Percentiles rank a stretch among this genome's conserved stretches.
phyloP scores from a whole-genome alignment of 2,888 invertebrate genomes.

The Acanthopleura granulata region DNA sequence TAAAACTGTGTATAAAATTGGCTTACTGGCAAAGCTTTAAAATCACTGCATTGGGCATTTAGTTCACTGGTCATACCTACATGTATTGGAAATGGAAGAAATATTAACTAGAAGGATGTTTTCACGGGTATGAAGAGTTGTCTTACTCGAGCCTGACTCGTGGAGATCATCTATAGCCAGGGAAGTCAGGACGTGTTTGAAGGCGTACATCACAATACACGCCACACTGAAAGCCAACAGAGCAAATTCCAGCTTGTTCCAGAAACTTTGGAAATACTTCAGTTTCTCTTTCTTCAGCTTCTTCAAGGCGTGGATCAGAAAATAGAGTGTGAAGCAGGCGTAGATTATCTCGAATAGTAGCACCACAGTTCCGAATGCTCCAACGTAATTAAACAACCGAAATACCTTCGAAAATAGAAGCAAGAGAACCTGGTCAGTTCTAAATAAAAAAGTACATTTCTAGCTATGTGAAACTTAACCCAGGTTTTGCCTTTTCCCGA shows the following conservation, averaged over 20 bases:
- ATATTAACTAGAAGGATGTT: background rate
- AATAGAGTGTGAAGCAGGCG: constrained; percentile 69
- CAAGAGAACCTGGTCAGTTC: constrained; percentile 4
- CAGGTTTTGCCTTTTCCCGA: background rate
- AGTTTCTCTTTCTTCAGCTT: constrained; percentile 60
- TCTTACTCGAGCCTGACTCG: constrained; percentile 61
- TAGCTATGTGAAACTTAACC: background rate
- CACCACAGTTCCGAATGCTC: constrained; percentile 68
- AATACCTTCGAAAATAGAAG: constrained; percentile 54
- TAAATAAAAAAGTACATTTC: background rate
- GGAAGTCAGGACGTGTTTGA: constrained; percentile 65
- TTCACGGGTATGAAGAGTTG: background rate
- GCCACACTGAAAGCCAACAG: constrained; percentile 67
- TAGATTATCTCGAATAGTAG: constrained; percentile 68
- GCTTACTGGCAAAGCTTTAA: too few relatives aligned
- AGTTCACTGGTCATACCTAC: too few relatives aligned
- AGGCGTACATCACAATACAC: constrained; percentile 68
- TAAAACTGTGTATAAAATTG: too few relatives aligned
- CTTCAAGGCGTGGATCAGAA: constrained; percentile 65
- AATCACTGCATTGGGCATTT: too few relatives aligned
- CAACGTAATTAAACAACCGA: constrained; percentile 68
- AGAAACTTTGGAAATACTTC: constrained; percentile 69
- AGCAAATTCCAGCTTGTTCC: constrained; percentile 70
- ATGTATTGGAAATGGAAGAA: too few relatives aligned
- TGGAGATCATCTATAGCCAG: constrained; percentile 61